phyloP scores from a whole-genome alignment of 2,888 invertebrate genomes.

The Schrankia costaestrigalis region DNA sequence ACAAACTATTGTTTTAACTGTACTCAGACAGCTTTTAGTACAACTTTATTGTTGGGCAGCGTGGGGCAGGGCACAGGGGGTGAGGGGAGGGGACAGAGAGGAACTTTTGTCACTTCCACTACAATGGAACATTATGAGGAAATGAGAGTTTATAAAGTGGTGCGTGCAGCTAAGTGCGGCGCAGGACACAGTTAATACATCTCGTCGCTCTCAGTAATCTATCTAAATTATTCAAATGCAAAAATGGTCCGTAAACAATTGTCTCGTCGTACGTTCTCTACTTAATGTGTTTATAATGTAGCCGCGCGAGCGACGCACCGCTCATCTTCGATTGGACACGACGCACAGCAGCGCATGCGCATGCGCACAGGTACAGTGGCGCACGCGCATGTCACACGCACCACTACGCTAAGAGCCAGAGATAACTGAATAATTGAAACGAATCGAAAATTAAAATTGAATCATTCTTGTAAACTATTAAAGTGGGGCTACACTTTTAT shows the following conservation, averaged over 20 bases:
- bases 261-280: constrained; percentile 14
- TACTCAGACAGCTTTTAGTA: constrained; percentile 7
- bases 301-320: constrained; percentile 25
- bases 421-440: constrained; percentile 26
- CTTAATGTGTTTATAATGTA: constrained; percentile 48
- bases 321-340: constrained; percentile 37
- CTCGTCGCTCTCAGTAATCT: constrained; percentile 19
- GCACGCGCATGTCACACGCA: constrained; percentile 16
- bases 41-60: neutral
- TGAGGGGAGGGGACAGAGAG: neutral
- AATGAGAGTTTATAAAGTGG: constrained; percentile 10
- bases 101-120: constrained; percentile 6
- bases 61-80: no score
- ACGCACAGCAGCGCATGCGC: constrained; percentile 13
- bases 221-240: constrained; percentile 56
- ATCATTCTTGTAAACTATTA: constrained; percentile 7
- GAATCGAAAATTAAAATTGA: constrained; percentile 30
- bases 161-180: constrained; percentile 7
- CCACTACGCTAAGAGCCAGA: constrained; percentile 13
- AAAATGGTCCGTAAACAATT: constrained; percentile 52
- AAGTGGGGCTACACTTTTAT: no score
- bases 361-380: constrained; percentile 3
- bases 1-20: constrained; percentile 29
- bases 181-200: constrained; percentile 14
- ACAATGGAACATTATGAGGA: constrained; percentile 13